Base-by-base conservation (phyloP, 2,797 vertebrate species). In the Gymnocypris eckloni region DNA sequence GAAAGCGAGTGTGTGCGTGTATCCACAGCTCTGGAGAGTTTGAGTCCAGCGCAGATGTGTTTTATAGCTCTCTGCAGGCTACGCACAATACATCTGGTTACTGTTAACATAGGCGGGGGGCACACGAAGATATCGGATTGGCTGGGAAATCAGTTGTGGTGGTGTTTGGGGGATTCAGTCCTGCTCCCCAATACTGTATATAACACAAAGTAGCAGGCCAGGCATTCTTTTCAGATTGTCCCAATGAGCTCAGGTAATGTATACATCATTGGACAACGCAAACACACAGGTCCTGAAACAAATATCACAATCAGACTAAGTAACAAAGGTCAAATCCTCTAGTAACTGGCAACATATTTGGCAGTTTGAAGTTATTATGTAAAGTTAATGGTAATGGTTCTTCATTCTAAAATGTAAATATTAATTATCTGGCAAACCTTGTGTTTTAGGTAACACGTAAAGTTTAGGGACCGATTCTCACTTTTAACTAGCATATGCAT, bases 11-110 rank as follows among this genome's bases (percentile, higher is more conserved):
- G 61, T 85, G 85, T 28, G 76, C n/a, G 66, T 66, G 45, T 73
- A 56, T 43, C 52, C 45, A 28, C 73, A 61, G 13, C 80, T 83
- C 39, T 87, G 22, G 18, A 70, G 61, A 78, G 69, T 52, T 52
- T 66, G 69, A 1, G 41, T 75, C 66, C 69, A 86, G 69, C 54
- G 4, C 78, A 85, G 87, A 88, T 88, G 79, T 79, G 80, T 66
- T 83, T 86, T 71, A 86, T 78, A 50, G 80, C 80, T 80, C 85
- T 86, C 81, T 61, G 72, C 48, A 71, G 73, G 67, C 64, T 64
- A 39, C 15, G 16, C 20, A 50, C 28, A 78, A 66, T 66, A 75
- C 84, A 81, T 82, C 80, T 86, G 85, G 85, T 69, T 83, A 71
- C 64, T 71, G 85, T 86, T 86, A 86, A 39, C 22, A 61, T 70